These are phyloP conservation scores for Mugil cephalus DNA, from an alignment of 2,113 vertebrate genomes.

Conservation along the genomic window DNA sequence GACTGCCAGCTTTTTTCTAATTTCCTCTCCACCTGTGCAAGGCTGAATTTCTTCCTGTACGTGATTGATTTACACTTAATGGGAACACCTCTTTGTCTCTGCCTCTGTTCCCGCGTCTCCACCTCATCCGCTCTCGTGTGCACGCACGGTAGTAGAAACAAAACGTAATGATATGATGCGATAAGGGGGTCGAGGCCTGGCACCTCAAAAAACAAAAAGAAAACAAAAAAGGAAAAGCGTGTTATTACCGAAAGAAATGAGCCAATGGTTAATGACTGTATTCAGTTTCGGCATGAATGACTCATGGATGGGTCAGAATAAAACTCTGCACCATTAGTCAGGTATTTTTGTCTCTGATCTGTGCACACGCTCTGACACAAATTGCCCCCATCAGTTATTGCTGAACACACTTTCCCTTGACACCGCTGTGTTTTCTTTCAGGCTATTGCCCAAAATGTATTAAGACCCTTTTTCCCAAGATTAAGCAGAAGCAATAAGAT, in stretches of 20 bases:
- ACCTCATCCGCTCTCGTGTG: slow-evolving; percentile 14
- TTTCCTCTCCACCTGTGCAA: slow-evolving; percentile 75
- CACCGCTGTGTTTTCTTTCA: slow-evolving; percentile 28
- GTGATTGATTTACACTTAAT: slow-evolving; percentile 75
- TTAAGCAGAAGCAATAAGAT: slow-evolving; percentile 12
- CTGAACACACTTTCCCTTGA: slow-evolving; percentile 20
- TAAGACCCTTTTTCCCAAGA: not conserved
- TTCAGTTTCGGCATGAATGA: slow-evolving; percentile 48
- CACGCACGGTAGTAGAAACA: slow-evolving; percentile 15
- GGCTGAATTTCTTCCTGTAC: slow-evolving; percentile 68
- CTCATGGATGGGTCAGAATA: slow-evolving; percentile 56
- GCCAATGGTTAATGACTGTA: slow-evolving; percentile 40
- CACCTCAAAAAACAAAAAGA: slow-evolving; percentile 32
- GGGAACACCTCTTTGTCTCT: slow-evolving; percentile 18
- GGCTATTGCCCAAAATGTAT: slow-evolving; percentile 11
- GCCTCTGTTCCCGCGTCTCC: slow-evolving; percentile 17
- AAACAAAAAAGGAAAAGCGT: not conserved
- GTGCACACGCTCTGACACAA: slow-evolving; percentile 43
- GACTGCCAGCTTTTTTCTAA: slow-evolving; percentile 60
- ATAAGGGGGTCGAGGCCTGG: slow-evolving; percentile 28
- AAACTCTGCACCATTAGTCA: slow-evolving; percentile 50
- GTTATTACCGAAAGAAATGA: slow-evolving; percentile 55
- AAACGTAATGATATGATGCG: slow-evolving; percentile 49
- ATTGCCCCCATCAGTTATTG: slow-evolving; percentile 52
- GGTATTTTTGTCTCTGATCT: slow-evolving; percentile 61